Conservation (phyloP, 2,888 invertebrate species). For the Ischnura elegans region DNA sequence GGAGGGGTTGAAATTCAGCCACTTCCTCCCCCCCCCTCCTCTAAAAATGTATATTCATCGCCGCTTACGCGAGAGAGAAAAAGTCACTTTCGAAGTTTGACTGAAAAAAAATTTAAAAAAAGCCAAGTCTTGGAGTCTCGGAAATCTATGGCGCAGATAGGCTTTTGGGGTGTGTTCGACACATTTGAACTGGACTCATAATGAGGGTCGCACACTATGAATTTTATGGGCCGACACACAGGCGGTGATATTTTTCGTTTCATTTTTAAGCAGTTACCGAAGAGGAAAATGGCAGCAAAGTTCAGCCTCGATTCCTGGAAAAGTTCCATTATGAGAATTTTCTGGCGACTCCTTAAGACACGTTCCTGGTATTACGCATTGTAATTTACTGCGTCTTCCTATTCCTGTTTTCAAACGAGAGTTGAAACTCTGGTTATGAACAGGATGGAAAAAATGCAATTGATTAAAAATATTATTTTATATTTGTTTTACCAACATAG, state of each 20-base stretch:
- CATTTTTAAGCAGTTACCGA: neutral
- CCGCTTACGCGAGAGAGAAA: slow-evolving; percentile 1
- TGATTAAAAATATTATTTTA: too few species aligned
- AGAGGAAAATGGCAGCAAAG: neutral
- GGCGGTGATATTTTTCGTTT: neutral
- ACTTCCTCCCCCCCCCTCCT: neutral
- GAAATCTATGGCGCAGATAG: neutral
- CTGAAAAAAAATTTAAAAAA: neutral
- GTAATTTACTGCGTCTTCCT: too few species aligned
- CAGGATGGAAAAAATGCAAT: too few species aligned
- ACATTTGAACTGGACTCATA: neutral
- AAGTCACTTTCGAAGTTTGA: slow-evolving; percentile 14
- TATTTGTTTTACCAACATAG: too few species aligned
- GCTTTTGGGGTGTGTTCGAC: neutral
- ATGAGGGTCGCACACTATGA: slow-evolving; percentile 26
- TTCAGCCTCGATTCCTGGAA: neutral
- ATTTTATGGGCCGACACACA: neutral
- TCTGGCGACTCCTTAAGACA: too few species aligned
- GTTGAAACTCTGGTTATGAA: too few species aligned
- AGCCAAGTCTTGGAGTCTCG: neutral
- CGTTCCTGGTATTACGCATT: too few species aligned
- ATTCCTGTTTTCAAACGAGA: too few species aligned
- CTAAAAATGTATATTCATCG: neutral
- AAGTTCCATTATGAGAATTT: neutral
- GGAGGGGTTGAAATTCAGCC: neutral